These are phyloP conservation scores for Brachyopa scutellaris DNA, from an alignment of 2,888 invertebrate species.

Conservation along the genomic window DNA sequence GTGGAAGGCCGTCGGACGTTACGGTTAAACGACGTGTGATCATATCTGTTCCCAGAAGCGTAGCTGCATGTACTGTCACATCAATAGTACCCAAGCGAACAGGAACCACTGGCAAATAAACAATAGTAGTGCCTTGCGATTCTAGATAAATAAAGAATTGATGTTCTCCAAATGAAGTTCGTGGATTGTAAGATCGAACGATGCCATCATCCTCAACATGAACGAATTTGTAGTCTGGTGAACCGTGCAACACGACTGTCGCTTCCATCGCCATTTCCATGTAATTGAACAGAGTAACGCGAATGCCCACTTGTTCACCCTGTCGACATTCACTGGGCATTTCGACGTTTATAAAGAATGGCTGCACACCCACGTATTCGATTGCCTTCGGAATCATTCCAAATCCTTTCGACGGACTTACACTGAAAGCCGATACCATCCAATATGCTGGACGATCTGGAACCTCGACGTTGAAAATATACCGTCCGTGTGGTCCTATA, in stretches of 20 bases:
- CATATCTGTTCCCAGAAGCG: constrained; percentile 88
- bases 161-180: constrained; percentile 95
- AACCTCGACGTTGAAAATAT: constrained; percentile 93
- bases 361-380: constrained; percentile 93
- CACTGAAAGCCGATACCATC: constrained; percentile 96
- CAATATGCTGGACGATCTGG: constrained; percentile 93
- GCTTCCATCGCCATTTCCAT: constrained; percentile 92
- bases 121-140: constrained; percentile 90
- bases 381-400: constrained; percentile 92
- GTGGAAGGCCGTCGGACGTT: constrained; percentile 95
- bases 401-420: constrained; percentile 93
- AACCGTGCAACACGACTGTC: constrained; percentile 92
- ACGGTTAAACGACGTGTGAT: constrained; percentile 87
- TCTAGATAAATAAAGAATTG: constrained; percentile 95
- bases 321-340: constrained; percentile 92
- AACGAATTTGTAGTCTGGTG: constrained; percentile 93
- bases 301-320: constrained; percentile 96
- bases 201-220: constrained; percentile 95
- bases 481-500: constrained; percentile 94
- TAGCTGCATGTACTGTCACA: constrained; percentile 89
- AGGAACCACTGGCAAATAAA: constrained; percentile 95
- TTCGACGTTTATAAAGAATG: constrained; percentile 97
- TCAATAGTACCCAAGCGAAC: constrained; percentile 88
- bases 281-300: constrained; percentile 97
- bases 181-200: constrained; percentile 93